phyloP scores from a whole-genome alignment of 2,797 vertebrate species.

The Pelobates cultripes region DNA sequence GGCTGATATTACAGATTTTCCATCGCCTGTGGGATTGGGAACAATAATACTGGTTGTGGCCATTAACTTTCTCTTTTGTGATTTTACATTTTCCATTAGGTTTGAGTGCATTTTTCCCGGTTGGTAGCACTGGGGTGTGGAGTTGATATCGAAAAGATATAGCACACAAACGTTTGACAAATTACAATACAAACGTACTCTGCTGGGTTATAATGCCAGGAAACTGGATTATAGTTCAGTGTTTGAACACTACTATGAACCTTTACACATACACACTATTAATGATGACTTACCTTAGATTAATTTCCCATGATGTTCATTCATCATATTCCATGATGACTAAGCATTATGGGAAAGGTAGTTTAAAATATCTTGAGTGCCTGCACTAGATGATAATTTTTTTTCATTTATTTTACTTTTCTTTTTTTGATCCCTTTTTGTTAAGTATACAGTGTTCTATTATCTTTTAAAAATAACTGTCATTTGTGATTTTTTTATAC shows the following conservation, averaged over 20 bases:
- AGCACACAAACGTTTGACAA: slow-evolving; percentile 58
- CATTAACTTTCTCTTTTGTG: slow-evolving; percentile 56
- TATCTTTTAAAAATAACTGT: too few species aligned
- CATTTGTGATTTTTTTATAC: too few species aligned
- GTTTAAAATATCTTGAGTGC: too few species aligned
- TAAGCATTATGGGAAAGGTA: too few species aligned
- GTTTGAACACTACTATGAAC: neutral
- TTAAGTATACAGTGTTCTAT: too few species aligned
- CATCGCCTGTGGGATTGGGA: slow-evolving; percentile 29
- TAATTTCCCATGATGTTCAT: too few species aligned
- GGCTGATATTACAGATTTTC: slow-evolving; percentile 42
- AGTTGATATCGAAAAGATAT: slow-evolving; percentile 34
- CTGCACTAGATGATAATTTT: too few species aligned
- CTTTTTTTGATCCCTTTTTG: too few species aligned
- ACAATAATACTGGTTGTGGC: slow-evolving; percentile 39
- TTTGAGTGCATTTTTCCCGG: slow-evolving; percentile 49
- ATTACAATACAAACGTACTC: slow-evolving; percentile 52
- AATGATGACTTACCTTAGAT: too few species aligned
- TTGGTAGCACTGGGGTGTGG: slow-evolving; percentile 38
- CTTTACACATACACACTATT: too few species aligned
- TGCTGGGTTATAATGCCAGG: slow-evolving; percentile 46
- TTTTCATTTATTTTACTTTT: too few species aligned
- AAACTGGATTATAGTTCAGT: slow-evolving; percentile 20
- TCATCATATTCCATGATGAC: too few species aligned
- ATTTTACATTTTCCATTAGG: slow-evolving; percentile 54